Percentiles rank a stretch among this genome's conserved stretches.
Conservation (phyloP, 1,140 invertebrate species). For the Drosophila punjabiensis region DNA sequence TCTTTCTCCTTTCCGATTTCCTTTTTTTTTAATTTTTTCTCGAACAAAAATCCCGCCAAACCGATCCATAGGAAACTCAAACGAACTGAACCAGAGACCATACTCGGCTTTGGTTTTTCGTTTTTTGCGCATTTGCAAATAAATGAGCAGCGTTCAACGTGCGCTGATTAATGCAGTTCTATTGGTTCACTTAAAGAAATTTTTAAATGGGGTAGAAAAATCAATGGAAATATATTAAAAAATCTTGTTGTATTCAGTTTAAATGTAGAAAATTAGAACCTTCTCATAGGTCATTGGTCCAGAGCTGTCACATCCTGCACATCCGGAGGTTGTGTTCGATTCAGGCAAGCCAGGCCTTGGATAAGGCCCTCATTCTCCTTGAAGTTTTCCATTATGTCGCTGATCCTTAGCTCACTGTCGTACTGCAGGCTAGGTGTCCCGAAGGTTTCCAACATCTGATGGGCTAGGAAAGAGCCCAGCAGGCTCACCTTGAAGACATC, state of each 20-base stretch:
- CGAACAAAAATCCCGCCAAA: slow-evolving; percentile 21
- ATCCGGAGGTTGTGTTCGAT: too few relatives aligned
- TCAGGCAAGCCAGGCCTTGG: too few relatives aligned
- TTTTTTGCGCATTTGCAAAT: slow-evolving; percentile 79
- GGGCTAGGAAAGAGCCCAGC: too few relatives aligned
- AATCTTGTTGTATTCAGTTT: not conserved
- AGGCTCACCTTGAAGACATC: too few relatives aligned
- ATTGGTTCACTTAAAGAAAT: slow-evolving; percentile 17
- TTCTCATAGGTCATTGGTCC: too few relatives aligned
- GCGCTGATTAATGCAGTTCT: slow-evolving; percentile 78
- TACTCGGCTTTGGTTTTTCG: slow-evolving; percentile 30
- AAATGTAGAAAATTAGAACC: too few relatives aligned
- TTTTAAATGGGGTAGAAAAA: not conserved
- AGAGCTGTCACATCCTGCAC: too few relatives aligned
- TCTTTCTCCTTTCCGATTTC: not conserved
- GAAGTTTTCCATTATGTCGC: too few relatives aligned
- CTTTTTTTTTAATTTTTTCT: slow-evolving; percentile 25
- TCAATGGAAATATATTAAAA: not conserved
- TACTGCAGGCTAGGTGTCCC: too few relatives aligned
- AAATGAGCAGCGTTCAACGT: slow-evolving; percentile 76
- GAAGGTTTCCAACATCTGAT: too few relatives aligned
- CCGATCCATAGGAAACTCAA: slow-evolving; percentile 24
- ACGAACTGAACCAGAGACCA: slow-evolving; percentile 35
- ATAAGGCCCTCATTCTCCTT: too few relatives aligned
- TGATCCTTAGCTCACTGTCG: too few relatives aligned